Conservation (phyloP, 1,140 invertebrate genomes). For the Platyura marginata region DNA sequence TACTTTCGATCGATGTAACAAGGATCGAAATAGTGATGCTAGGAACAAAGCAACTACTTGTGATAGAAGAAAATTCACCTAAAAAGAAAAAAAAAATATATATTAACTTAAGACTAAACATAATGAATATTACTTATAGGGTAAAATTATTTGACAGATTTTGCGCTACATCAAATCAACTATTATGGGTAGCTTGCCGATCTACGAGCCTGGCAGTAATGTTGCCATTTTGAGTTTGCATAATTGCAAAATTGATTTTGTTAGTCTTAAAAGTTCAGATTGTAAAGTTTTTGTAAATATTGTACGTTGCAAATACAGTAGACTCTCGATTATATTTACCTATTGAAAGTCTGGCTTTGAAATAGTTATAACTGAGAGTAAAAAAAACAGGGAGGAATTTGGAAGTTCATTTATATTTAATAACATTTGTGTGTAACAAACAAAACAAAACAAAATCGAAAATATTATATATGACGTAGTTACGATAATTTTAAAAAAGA, state of each 20-base stretch:
- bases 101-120: conserved; percentile 2
- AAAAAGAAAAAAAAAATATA: conserved; percentile 24
- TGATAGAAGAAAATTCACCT: conserved; percentile 71
- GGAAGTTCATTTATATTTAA: too few relatives aligned
- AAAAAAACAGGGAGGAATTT: too few relatives aligned
- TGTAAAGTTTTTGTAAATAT: too few relatives aligned
- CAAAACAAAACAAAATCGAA: too few relatives aligned
- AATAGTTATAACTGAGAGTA: too few relatives aligned
- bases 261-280: too few relatives aligned
- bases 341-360: too few relatives aligned
- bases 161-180: neutral
- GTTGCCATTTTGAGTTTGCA: neutral
- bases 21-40: conserved; percentile 52
- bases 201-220: neutral
- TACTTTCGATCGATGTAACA: conserved; percentile 41
- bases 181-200: neutral
- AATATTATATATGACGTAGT: too few relatives aligned
- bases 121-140: neutral
- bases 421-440: neutral
- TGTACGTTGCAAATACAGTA: too few relatives aligned
- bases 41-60: conserved; percentile 57
- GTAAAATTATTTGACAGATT: neutral
- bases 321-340: too few relatives aligned
- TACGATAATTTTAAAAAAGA: too few relatives aligned
- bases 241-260: neutral